Conservation (phyloP, 2,113 vertebrate species). For the Osmerus mordax region DNA sequence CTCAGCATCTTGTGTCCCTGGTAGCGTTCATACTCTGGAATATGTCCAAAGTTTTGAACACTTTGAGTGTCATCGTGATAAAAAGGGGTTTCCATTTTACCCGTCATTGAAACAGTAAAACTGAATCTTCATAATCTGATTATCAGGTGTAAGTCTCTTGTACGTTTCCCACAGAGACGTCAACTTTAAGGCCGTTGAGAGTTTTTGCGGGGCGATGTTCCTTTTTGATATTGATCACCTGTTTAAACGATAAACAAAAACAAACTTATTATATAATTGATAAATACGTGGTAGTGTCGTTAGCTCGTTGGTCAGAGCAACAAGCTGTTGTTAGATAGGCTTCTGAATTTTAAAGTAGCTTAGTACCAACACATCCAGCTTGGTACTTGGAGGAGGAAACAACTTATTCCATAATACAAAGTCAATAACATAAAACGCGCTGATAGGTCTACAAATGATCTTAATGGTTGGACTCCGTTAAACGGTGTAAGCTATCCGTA, state of each 20-base stretch:
- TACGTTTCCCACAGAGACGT: neutral
- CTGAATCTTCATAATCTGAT: conserved; percentile 71
- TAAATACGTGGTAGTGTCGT: neutral
- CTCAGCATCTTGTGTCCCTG: conserved; percentile 68
- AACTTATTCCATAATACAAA: too few species aligned
- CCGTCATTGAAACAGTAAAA: conserved; percentile 55
- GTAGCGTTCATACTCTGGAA: conserved; percentile 66
- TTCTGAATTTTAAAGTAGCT: too few species aligned
- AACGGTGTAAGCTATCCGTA: too few species aligned
- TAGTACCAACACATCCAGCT: too few species aligned
- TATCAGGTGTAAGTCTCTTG: conserved; percentile 18
- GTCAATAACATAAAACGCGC: too few species aligned
- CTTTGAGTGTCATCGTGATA: conserved; percentile 70
- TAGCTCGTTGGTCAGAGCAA: neutral
- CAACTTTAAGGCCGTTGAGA: neutral
- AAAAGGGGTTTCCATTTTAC: conserved; percentile 76
- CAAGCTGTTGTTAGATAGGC: neutral
- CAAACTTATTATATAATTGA: neutral
- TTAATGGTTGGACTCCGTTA: too few species aligned
- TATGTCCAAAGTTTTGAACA: conserved; percentile 54
- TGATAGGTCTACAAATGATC: too few species aligned
- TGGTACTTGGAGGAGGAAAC: too few species aligned
- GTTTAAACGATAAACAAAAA: neutral
- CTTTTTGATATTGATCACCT: neutral
- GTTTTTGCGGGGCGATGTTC: neutral